Conservation (phyloP, 1,140 invertebrate genomes). For the Drosophila nigromelanica region DNA sequence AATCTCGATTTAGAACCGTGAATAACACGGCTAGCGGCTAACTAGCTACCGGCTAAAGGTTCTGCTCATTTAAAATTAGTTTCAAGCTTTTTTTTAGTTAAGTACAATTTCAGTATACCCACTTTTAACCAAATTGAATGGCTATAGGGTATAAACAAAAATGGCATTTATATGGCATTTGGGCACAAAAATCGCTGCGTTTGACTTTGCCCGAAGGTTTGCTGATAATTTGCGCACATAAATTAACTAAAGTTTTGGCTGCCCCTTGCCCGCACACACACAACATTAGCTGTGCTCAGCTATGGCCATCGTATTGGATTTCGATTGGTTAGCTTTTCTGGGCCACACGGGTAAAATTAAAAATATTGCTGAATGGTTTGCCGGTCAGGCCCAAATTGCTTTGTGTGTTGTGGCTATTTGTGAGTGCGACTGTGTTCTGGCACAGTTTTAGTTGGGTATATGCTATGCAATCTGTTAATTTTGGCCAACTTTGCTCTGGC, state of each 20-base stretch:
- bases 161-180: conserved; percentile 53
- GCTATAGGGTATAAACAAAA: conserved; percentile 3
- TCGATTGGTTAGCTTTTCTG: conserved; percentile 25
- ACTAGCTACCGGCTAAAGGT: no score
- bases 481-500: conserved; percentile 25
- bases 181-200: conserved; percentile 66
- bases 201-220: conserved; percentile 47
- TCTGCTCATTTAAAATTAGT: no score
- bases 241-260: conserved; percentile 51
- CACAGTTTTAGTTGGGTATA: conserved; percentile 5
- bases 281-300: conserved; percentile 11
- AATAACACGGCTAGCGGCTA: no score
- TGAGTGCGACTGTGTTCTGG: neutral
- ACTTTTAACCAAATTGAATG: neutral
- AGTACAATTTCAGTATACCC: neutral
- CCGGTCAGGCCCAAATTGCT: conserved; percentile 24
- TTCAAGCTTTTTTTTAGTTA: no score
- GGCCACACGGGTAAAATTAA: conserved; percentile 61
- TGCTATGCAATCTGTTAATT: conserved; percentile 64
- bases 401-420: conserved; percentile 48
- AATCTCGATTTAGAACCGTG: no score
- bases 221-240: conserved; percentile 66
- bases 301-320: conserved; percentile 27
- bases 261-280: neutral
- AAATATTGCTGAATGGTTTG: conserved; percentile 38